A percentile compares a stretch with the other conserved stretches of the same genome.
These are phyloP conservation scores for Spialia ferax DNA, from an alignment of 2,888 invertebrate genomes.

Conservation along the genomic window DNA sequence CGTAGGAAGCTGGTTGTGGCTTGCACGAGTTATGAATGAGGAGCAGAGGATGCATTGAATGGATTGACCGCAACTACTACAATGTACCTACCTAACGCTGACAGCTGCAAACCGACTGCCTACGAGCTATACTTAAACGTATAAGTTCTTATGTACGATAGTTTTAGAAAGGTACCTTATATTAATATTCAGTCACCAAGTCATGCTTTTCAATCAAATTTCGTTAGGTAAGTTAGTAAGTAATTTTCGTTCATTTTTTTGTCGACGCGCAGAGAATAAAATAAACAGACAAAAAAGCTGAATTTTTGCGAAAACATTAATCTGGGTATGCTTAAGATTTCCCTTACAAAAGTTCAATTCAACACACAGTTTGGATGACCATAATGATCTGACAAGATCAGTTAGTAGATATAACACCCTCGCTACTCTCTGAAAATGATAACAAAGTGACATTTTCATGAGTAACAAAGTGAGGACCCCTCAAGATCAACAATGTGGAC, in stretches of 20 bases:
- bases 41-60: slow-evolving; percentile 57
- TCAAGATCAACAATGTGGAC: slow-evolving; percentile 56
- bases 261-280: too few species aligned
- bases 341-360: too few species aligned
- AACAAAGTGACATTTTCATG: slow-evolving; percentile 40
- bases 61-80: slow-evolving; percentile 65
- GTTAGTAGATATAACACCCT: not conserved
- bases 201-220: too few species aligned
- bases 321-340: too few species aligned
- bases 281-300: too few species aligned
- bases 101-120: slow-evolving; percentile 44
- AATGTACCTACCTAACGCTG: slow-evolving; percentile 52
- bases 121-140: slow-evolving; percentile 25
- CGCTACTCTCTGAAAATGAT: slow-evolving; percentile 13
- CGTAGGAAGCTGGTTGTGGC: slow-evolving; percentile 53
- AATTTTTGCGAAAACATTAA: too few species aligned
- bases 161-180: not conserved
- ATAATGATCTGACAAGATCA: slow-evolving; percentile 15
- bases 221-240: too few species aligned
- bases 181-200: too few species aligned
- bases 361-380: not conserved
- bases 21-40: slow-evolving; percentile 62
- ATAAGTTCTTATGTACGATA: not conserved
- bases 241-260: too few species aligned
- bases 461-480: slow-evolving; percentile 44